Conservation (phyloP, 2,888 invertebrate genomes). For the Rotaria macrura region DNA sequence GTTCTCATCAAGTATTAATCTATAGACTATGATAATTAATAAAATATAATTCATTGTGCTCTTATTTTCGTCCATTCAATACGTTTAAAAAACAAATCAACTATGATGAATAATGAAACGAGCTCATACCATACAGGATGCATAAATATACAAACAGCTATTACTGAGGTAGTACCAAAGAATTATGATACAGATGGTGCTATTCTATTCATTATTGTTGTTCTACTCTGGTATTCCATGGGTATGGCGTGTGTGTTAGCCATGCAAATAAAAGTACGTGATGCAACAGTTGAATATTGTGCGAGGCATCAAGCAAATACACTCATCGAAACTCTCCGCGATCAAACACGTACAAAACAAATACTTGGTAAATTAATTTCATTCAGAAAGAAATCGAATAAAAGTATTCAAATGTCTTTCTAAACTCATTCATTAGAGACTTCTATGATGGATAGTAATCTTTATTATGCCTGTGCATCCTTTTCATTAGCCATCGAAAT, state of each 20-base stretch:
- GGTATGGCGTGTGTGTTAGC: background rate
- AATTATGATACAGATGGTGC: background rate
- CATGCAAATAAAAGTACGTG: background rate
- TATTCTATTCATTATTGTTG: background rate
- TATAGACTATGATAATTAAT: no score
- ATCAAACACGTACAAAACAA: background rate
- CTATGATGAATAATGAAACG: background rate
- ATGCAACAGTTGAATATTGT: background rate
- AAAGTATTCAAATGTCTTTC: no score
- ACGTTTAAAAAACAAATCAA: background rate
- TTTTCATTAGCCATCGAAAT: no score
- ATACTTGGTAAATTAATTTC: background rate
- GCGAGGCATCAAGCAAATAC: background rate
- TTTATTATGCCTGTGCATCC: no score
- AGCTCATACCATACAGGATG: background rate
- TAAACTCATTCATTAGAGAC: no score
- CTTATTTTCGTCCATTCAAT: no score
- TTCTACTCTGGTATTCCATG: background rate
- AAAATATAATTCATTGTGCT: no score
- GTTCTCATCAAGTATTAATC: no score
- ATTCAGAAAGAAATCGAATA: no score
- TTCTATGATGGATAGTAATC: no score
- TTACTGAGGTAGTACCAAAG: background rate
- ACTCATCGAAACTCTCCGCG: background rate
- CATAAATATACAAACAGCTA: background rate